Evolutionary conservation across 2,888 invertebrate species (phyloP).

Genomic region (Prosapia bicincta): DNA sequence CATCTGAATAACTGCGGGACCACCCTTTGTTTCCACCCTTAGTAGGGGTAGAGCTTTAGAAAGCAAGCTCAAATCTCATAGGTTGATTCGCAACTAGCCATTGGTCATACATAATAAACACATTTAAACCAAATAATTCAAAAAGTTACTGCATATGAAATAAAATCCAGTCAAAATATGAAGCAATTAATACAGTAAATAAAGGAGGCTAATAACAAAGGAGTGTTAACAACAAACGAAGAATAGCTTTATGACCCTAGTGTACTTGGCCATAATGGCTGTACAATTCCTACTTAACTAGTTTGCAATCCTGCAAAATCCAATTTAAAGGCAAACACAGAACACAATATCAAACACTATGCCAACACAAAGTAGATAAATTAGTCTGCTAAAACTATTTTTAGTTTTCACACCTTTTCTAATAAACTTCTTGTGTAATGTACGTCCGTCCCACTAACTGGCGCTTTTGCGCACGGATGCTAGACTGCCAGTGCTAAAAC

Average conservation of each 20-base stretch:
- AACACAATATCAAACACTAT: neutral
- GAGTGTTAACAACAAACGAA: neutral
- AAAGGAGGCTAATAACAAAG: neutral
- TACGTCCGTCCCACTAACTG: slow-evolving; percentile 14
- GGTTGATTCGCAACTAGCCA: slow-evolving; percentile 27
- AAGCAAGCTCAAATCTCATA: slow-evolving; percentile 25
- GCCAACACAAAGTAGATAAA: neutral
- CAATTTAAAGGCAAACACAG: neutral
- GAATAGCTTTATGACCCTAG: neutral
- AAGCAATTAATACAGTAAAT: neutral
- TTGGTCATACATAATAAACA: slow-evolving; percentile 14
- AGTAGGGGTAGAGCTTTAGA: slow-evolving; percentile 24
- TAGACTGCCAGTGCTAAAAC: slow-evolving; percentile 36
- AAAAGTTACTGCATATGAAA: too few species aligned
- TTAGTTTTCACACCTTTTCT: slow-evolving; percentile 26
- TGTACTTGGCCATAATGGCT: neutral
- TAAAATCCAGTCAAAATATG: neutral
- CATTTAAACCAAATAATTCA: neutral
- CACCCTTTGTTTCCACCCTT: slow-evolving; percentile 28
- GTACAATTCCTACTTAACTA: neutral
- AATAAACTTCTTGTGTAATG: slow-evolving; percentile 26
- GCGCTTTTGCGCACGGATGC: slow-evolving; percentile 37
- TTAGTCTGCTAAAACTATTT: neutral
- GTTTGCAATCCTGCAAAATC: neutral
- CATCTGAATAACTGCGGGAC: slow-evolving; percentile 3